A percentile compares a stretch with the other conserved stretches of the same genome.
These are phyloP conservation scores for Stenotaenia linearis DNA, from an alignment of 2,888 invertebrate species.

Conservation along the genomic window DNA sequence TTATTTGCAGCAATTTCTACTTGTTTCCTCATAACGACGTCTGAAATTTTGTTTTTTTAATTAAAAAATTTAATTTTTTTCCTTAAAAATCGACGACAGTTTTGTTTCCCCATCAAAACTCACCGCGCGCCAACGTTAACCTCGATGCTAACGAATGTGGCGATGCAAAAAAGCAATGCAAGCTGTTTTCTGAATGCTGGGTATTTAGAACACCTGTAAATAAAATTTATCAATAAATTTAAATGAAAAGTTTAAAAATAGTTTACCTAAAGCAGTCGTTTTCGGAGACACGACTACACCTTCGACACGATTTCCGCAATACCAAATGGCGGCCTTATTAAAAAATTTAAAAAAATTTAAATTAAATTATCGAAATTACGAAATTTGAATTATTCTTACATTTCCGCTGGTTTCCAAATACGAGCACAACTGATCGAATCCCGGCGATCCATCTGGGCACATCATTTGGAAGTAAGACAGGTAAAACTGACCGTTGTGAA, in stretches of 20 bases:
- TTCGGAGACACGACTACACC: neutral
- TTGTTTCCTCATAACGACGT: neutral
- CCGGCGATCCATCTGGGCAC: neutral
- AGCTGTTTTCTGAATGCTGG: neutral
- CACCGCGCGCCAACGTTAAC: neutral
- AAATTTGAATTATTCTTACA: neutral
- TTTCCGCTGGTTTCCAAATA: neutral
- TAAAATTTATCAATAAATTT: neutral
- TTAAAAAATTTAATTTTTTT: no score
- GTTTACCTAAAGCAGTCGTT: neutral
- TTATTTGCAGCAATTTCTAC: neutral
- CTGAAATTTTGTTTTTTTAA: neutral
- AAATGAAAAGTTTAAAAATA: neutral
- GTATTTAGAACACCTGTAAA: neutral
- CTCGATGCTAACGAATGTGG: neutral
- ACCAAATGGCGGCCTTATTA: neutral
- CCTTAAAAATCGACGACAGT: neutral
- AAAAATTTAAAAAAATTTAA: no score
- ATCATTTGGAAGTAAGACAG: neutral
- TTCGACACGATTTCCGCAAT: neutral
- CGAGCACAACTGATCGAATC: neutral
- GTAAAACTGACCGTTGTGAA: neutral
- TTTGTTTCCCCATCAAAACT: neutral
- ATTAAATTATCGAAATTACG: neutral
- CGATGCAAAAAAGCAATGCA: neutral